These are phyloP conservation scores for Anagyrus pseudococci DNA, from an alignment of 2,888 invertebrate genomes.

Conservation along the genomic window DNA sequence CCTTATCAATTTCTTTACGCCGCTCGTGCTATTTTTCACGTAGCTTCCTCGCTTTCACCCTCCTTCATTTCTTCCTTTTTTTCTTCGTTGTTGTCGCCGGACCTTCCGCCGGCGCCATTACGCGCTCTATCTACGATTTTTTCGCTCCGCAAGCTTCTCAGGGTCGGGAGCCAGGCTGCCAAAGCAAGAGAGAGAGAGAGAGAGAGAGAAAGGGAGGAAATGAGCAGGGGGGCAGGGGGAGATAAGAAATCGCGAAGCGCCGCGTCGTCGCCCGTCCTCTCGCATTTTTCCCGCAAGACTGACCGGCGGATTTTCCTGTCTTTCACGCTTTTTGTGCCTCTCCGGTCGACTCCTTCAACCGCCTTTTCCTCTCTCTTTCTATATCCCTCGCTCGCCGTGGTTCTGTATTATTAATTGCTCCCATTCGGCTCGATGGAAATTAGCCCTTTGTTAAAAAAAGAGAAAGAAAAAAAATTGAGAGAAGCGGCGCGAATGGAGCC, in stretches of 20 bases:
- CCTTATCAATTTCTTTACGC: constrained; percentile 55
- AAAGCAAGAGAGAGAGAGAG: too few relatives aligned
- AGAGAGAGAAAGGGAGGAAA: neutral
- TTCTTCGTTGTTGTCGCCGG: too few relatives aligned
- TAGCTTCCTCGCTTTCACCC: constrained; percentile 26
- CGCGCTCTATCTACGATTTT: too few relatives aligned
- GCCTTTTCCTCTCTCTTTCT: neutral
- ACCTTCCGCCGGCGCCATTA: too few relatives aligned
- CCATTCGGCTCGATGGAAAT: constrained; percentile 39
- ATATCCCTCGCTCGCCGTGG: neutral
- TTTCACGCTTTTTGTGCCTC: constrained; percentile 13
- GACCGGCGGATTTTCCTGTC: constrained; percentile 17
- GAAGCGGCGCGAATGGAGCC: constrained; percentile 17
- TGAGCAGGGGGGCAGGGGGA: constrained; percentile 7
- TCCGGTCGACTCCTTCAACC: neutral
- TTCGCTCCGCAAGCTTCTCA: too few relatives aligned
- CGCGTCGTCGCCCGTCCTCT: constrained; percentile 13
- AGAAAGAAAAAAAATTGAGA: constrained; percentile 19
- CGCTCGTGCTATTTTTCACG: constrained; percentile 48
- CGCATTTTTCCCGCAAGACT: constrained; percentile 31
- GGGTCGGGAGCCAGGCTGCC: too few relatives aligned
- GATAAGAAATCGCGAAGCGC: constrained; percentile 32
- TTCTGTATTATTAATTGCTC: constrained; percentile 42
- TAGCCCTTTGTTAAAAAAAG: constrained; percentile 34
- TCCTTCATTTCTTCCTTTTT: too few relatives aligned